phyloP scores from a whole-genome alignment of 2,888 invertebrate species.

The Agrochola lota region DNA sequence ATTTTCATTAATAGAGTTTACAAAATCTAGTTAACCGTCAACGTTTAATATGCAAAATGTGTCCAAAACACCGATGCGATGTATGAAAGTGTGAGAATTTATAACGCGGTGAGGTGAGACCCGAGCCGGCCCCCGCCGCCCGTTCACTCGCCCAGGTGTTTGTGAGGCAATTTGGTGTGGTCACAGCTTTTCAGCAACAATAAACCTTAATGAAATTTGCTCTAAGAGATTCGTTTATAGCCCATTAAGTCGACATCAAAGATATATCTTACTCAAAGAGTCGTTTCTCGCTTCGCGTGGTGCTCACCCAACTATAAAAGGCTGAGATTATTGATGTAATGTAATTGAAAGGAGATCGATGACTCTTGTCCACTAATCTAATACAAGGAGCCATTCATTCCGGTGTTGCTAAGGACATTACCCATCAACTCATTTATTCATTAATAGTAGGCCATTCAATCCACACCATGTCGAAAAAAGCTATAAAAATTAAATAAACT shows the following conservation, averaged over 20 bases:
- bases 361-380: conserved; percentile 18
- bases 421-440: conserved; percentile 30
- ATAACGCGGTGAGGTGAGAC: conserved; percentile 15
- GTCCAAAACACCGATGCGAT: conserved; percentile 7
- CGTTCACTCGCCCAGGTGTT: conserved; percentile 37
- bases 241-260: conserved; percentile 75
- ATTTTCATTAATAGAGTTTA: conserved; percentile 18
- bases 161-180: conserved; percentile 64
- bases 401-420: conserved; percentile 20
- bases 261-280: conserved; percentile 54
- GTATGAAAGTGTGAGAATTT: conserved; percentile 22
- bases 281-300: conserved; percentile 52
- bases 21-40: neutral
- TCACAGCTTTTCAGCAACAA: conserved; percentile 67
- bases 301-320: conserved; percentile 50
- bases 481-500: conserved; percentile 10
- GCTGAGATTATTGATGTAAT: conserved; percentile 57
- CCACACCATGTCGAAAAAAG: neutral
- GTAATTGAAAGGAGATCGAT: conserved; percentile 55
- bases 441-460: conserved; percentile 7
- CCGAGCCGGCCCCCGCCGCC: neutral
- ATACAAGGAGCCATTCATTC: conserved; percentile 15
- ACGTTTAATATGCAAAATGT: conserved; percentile 3
- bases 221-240: conserved; percentile 76
- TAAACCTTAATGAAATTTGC: conserved; percentile 79